These are phyloP conservation scores for Parasteatoda lunata DNA, from an alignment of 2,888 invertebrate species.

Conservation along the genomic window DNA sequence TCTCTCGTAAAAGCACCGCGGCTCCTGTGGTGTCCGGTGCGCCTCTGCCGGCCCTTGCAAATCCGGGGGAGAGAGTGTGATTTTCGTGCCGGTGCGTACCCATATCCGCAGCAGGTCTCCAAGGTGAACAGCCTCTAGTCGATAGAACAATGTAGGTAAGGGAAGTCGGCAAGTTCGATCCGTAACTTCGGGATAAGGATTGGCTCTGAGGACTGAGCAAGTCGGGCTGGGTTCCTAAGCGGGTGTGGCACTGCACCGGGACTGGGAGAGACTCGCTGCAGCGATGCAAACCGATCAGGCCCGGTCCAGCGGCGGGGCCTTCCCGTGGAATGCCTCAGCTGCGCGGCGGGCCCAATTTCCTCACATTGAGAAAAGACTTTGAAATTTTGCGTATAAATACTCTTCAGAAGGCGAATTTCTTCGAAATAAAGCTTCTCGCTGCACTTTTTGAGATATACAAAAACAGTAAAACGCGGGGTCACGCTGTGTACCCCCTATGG, in stretches of 20 bases:
- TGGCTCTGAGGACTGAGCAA: conserved; percentile 83
- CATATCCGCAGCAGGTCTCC: conserved; percentile 86
- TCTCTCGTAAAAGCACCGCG: conserved; percentile 75
- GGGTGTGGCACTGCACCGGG: conserved; percentile 72
- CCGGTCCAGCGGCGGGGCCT: conserved; percentile 71
- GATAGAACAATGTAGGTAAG: conserved; percentile 82
- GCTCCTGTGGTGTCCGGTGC: conserved; percentile 74
- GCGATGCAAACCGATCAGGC: conserved; percentile 25
- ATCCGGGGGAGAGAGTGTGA: conserved; percentile 56
- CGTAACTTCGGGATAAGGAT: conserved; percentile 81
- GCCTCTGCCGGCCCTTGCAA: conserved; percentile 72
- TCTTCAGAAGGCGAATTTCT: too few relatives aligned
- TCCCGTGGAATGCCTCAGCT: conserved; percentile 73
- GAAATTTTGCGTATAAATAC: too few relatives aligned
- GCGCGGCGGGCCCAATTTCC: too few relatives aligned
- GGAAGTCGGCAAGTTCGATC: conserved; percentile 81
- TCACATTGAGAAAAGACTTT: too few relatives aligned
- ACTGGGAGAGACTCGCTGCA: conserved; percentile 71
- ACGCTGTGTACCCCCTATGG: too few relatives aligned
- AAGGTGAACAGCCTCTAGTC: conserved; percentile 82
- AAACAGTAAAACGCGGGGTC: too few relatives aligned
- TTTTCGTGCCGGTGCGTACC: conserved; percentile 69
- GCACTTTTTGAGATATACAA: too few relatives aligned
- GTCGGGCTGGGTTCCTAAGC: conserved; percentile 78
- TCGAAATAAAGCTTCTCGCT: too few relatives aligned